Percentiles rank a stretch among this genome's conserved stretches.
phyloP scores from a whole-genome alignment of 2,113 vertebrate species.

The Phasianus colchicus region DNA sequence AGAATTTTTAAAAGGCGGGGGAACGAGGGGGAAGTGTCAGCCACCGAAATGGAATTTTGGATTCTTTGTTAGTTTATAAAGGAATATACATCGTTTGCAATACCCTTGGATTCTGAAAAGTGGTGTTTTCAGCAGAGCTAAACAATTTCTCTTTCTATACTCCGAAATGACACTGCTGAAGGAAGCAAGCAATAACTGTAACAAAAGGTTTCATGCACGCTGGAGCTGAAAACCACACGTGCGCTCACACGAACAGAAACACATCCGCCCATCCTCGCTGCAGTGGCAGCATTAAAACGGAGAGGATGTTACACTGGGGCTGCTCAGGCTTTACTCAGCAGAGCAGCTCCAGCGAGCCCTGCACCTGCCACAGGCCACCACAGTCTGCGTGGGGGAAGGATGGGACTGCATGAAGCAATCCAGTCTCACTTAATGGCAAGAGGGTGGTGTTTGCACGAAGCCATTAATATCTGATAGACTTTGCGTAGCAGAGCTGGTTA shows the following conservation, averaged over 20 bases:
- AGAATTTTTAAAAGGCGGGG: constrained; percentile 15
- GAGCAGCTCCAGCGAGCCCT: neutral
- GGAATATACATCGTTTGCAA: neutral
- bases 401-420: accelerated
- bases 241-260: neutral
- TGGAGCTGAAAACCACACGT: constrained; percentile 41
- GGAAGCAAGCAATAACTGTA: neutral
- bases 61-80: neutral
- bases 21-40: neutral
- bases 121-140: neutral
- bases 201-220: neutral
- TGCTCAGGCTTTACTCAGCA: neutral
- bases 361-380: neutral
- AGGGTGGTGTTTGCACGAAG: accelerated
- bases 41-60: neutral
- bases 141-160: neutral
- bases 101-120: neutral
- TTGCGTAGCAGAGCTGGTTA: neutral
- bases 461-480: neutral
- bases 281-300: neutral
- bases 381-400: neutral
- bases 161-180: neutral
- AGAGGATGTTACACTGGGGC: neutral
- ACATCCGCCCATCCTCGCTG: neutral
- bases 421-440: neutral